Evolutionary conservation across 2,888 invertebrate species (phyloP), one percentile per base, ranked within the genome.

Genomic region (Drosophila rubida): DNA sequence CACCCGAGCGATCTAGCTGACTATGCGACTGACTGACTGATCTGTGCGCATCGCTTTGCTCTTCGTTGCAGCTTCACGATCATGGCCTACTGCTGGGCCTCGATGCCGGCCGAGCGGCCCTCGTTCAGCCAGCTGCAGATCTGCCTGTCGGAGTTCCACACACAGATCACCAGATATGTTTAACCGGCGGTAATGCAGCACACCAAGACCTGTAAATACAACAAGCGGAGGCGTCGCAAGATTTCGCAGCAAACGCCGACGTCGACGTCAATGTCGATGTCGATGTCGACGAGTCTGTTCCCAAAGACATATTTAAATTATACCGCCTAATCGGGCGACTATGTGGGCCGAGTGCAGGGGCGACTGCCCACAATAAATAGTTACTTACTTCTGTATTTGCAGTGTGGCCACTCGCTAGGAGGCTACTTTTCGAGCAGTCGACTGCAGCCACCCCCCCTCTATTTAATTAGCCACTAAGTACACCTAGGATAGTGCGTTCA

Each of bases 31-130:
- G 2, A 14, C 7, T 2, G 9, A 25, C 41, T 59, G 25, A 59
- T 25, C 8, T 35, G 16, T 11, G 16, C 13, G 27, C 14, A 14
- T 16, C 65, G 44, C 50, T 70, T 19, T 60, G 50, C 19, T 54
- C 30, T 5, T 42, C 13, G 6, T 79, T 84, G 25, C 81, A 96
- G 96, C 90, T 97, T 97, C 91, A 96, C 96, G 30, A 96, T 97
- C 62, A 97, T 97, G 97, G 97, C 97, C n/a, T 96, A 97, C 90
- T 97, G 97, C 90, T 97, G 97, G 97, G 96, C 97, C 32, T 95
- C 96, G 94, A 95, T 95, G 73, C 95, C 96, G 8, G 95, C 96
- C 90, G 97, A 97, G 90, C 94, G 97, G 83, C 97, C 97, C 8
- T 96, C 96, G 55, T 94, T 97, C 87, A 94, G 95, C 32, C 96